Percentiles rank a stretch among this genome's conserved stretches.
Evolutionary conservation across 2,888 invertebrate genomes (phyloP).

Genomic region (Ischnura elegans): DNA sequence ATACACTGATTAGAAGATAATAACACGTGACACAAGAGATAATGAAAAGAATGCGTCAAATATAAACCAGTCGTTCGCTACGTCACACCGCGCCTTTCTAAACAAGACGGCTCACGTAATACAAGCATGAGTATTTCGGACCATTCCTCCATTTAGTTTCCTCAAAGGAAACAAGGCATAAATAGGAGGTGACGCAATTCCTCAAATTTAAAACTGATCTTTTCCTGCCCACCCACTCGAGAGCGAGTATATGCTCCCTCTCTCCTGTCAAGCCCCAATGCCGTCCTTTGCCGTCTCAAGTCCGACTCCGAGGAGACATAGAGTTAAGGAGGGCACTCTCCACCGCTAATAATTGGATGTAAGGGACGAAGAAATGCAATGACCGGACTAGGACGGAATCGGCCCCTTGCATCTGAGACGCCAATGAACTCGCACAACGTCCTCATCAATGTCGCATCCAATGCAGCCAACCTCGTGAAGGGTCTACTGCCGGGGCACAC

Average conservation of each 20-base stretch:
- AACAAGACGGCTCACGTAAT: not conserved
- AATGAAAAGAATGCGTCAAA: too few species aligned
- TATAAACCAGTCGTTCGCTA: too few species aligned
- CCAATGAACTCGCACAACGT: not conserved
- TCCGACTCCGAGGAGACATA: not conserved
- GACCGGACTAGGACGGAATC: not conserved
- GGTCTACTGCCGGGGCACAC: too few species aligned
- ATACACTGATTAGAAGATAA: too few species aligned
- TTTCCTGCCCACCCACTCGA: not conserved
- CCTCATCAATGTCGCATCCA: too few species aligned
- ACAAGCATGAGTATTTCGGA: not conserved
- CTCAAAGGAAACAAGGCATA: not conserved
- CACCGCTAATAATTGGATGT: not conserved
- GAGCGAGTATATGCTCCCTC: not conserved
- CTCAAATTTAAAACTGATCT: not conserved
- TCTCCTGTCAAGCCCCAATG: not conserved
- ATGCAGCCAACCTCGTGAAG: too few species aligned
- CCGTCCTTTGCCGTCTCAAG: not conserved
- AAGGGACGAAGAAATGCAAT: not conserved
- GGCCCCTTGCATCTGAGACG: not conserved
- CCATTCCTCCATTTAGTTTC: not conserved
- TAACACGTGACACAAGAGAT: too few species aligned
- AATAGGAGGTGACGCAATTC: not conserved
- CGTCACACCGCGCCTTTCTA: not conserved
- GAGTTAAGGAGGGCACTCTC: not conserved